Evolutionary conservation across 35 echinoderm and acorn worm species (phyloP).

Genomic region (Apostichopus japonicus): DNA sequence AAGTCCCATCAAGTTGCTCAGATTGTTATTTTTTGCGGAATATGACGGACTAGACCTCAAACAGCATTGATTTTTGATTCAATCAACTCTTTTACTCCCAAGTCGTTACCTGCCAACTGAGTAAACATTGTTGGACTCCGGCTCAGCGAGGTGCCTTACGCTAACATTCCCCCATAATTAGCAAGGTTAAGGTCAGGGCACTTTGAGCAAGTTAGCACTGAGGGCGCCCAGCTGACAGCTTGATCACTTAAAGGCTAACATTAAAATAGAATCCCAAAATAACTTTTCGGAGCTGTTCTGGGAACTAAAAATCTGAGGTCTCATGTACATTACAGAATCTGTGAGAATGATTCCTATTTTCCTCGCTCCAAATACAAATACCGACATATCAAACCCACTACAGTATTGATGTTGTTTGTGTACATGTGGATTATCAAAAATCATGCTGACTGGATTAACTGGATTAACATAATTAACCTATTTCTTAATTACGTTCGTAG

Average conservation of each 20-base stretch:
- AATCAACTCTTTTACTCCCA: constrained; percentile 57
- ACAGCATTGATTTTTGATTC: constrained; percentile 42
- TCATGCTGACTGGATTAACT: no score
- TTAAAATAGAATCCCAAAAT: constrained; percentile 52
- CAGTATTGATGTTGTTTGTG: no score
- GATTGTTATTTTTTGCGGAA: neutral
- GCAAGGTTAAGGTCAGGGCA: constrained; percentile 58
- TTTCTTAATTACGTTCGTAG: no score
- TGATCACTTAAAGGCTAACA: constrained; percentile 43
- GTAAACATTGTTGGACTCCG: constrained; percentile 45
- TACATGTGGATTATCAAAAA: no score
- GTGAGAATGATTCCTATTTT: no score
- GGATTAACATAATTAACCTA: no score
- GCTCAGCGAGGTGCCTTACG: constrained; percentile 37
- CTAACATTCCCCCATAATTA: constrained; percentile 57
- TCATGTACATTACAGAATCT: no score
- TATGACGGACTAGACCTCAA: constrained; percentile 31
- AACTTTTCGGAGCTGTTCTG: neutral
- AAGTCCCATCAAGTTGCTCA: neutral
- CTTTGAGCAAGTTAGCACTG: constrained; percentile 47
- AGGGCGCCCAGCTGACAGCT: constrained; percentile 51
- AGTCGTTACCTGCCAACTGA: constrained; percentile 54
- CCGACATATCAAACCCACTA: no score
- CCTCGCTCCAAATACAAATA: no score
- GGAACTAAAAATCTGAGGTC: neutral